Conservation (phyloP, 2,797 vertebrate species). For the Malacoraja senta region DNA sequence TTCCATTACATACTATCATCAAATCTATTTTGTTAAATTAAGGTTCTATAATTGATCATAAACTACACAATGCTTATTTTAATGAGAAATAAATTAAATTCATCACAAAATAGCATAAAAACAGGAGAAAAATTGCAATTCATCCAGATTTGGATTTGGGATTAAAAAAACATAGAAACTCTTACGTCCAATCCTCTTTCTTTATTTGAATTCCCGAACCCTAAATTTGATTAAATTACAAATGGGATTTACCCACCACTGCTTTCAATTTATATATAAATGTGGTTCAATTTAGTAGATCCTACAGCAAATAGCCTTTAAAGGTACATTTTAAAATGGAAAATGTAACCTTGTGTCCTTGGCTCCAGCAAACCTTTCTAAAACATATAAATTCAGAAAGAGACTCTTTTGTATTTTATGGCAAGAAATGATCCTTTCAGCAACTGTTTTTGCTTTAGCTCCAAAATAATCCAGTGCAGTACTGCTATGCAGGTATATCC, state of each 20-base stretch:
- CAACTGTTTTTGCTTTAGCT: constrained; percentile 2
- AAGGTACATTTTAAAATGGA: constrained; percentile 13
- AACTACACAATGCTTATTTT: constrained; percentile 11
- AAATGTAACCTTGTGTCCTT: constrained; percentile 28
- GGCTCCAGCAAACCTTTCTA: constrained; percentile 20
- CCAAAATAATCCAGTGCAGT: neutral
- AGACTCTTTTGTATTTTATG: neutral
- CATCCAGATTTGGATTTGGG: neutral
- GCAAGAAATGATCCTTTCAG: neutral
- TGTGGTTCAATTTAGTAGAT: constrained; percentile 19
- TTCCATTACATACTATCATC: neutral
- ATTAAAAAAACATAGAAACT: constrained; percentile 6
- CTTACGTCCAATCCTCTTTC: constrained; percentile 4
- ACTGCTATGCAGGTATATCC: neutral
- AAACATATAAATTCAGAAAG: neutral
- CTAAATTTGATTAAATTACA: constrained; percentile 25
- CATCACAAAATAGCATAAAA: neutral
- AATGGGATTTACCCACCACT: constrained; percentile 34
- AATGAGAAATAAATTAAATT: constrained; percentile 7
- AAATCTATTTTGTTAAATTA: neutral
- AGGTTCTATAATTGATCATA: neutral
- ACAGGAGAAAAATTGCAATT: constrained; percentile 1
- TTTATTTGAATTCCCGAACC: constrained; percentile 20
- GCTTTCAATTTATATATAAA: constrained; percentile 34
- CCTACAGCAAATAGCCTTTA: constrained; percentile 20